These are phyloP conservation scores for Propithecus deckenii DNA, from an alignment of 2,797 vertebrate genomes.

Conservation along the genomic window DNA sequence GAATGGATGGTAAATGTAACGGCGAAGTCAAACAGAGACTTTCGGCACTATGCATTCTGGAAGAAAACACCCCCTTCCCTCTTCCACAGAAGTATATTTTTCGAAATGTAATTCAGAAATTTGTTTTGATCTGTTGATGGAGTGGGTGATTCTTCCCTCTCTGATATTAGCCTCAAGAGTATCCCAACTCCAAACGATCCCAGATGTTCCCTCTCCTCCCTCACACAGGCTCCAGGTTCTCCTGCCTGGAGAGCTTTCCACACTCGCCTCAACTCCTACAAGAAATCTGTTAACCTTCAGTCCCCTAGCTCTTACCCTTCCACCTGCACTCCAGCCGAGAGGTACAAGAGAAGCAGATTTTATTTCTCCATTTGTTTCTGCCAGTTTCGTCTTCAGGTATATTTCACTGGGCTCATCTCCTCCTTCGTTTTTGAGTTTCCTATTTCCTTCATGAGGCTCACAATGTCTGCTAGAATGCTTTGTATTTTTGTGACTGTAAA, in stretches of 20 bases:
- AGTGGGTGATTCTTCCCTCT: neutral
- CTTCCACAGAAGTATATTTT: neutral
- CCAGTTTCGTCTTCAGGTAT: neutral
- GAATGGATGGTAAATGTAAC: neutral
- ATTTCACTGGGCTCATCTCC: neutral
- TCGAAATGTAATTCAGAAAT: slow-evolving; percentile 16
- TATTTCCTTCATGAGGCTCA: neutral
- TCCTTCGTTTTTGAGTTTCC: neutral
- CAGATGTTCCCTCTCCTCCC: neutral
- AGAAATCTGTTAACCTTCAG: neutral
- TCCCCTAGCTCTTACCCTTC: neutral
- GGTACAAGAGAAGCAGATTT: neutral
- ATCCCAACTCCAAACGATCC: neutral
- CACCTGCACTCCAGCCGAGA: neutral
- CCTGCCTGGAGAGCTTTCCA: neutral
- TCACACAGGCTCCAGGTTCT: neutral
- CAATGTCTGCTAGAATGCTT: neutral
- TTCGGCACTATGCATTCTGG: neutral
- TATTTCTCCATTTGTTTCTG: neutral
- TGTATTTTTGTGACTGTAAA: neutral
- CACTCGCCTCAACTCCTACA: neutral
- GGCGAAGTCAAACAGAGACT: neutral
- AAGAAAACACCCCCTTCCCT: neutral
- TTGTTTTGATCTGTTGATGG: neutral
- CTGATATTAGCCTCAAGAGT: neutral